Evolutionary conservation across 2,113 vertebrate genomes (phyloP).

Genomic region (Actinemys pallida): DNA sequence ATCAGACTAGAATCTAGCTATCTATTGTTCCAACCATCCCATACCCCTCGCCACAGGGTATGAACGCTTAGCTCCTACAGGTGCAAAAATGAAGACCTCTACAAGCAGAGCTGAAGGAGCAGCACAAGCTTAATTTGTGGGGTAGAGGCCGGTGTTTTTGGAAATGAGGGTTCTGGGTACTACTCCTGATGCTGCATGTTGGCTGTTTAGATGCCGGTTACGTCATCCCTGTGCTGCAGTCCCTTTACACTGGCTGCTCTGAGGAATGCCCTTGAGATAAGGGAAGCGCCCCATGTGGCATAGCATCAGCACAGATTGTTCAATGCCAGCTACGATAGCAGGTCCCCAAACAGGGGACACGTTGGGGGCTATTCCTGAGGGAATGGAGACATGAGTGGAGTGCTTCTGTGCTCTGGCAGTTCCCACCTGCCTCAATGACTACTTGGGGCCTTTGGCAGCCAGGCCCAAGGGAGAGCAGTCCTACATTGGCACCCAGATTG

Average conservation of each 20-base stretch:
- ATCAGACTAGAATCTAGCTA: not conserved
- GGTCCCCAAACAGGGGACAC: not conserved
- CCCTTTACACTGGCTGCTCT: not conserved
- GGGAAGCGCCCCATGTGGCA: not conserved
- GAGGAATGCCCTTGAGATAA: not conserved
- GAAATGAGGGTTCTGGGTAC: not conserved
- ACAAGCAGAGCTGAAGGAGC: not conserved
- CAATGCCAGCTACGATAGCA: not conserved
- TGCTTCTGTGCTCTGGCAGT: not conserved
- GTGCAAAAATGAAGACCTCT: not conserved
- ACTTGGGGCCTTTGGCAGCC: not conserved
- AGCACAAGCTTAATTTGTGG: not conserved
- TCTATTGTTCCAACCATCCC: not conserved
- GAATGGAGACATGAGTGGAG: not conserved
- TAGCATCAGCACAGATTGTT: not conserved
- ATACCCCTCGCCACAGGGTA: not conserved
- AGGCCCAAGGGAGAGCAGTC: not conserved
- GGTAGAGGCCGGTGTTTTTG: not conserved
- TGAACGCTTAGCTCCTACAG: not conserved
- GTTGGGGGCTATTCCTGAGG: not conserved
- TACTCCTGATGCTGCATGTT: not conserved
- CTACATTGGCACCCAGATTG: not conserved
- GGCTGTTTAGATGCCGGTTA: not conserved
- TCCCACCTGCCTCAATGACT: not conserved
- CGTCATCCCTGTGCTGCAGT: not conserved